Conservation (phyloP, 1,140 invertebrate species). For the Drosophila neocordata region DNA sequence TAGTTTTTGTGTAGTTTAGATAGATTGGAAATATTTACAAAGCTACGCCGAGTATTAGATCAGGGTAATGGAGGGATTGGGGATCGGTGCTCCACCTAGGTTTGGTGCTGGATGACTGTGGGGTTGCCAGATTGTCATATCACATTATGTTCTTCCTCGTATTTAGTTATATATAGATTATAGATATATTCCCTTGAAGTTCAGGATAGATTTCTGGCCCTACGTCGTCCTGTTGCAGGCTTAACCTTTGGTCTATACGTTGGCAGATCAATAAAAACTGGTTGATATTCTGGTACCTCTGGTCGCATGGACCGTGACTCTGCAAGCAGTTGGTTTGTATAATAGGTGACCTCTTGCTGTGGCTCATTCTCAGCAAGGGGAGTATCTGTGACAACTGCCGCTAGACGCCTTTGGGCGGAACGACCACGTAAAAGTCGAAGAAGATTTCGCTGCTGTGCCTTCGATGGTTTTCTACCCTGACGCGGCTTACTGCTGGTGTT, state of each 20-base stretch:
- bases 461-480: conserved; percentile 13
- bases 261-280: conserved; percentile 76
- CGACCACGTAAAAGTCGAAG: conserved; percentile 62
- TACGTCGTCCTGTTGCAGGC: conserved; percentile 22
- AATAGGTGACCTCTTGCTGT: conserved; percentile 62
- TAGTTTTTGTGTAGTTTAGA: conserved; percentile 36
- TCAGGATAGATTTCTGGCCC: conserved; percentile 38
- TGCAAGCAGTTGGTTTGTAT: conserved; percentile 64
- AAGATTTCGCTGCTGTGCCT: conserved; percentile 62
- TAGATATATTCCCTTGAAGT: conserved; percentile 7
- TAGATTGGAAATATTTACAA: conserved; percentile 22
- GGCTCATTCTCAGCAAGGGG: background rate
- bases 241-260: conserved; percentile 65
- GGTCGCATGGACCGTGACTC: conserved; percentile 73
- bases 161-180: conserved; percentile 13
- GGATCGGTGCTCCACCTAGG: conserved; percentile 9
- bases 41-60: conserved; percentile 14
- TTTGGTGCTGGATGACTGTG: conserved; percentile 41
- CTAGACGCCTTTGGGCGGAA: conserved; percentile 27
- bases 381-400: background rate
- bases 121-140: conserved; percentile 49
- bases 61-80: background rate
- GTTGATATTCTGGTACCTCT: conserved; percentile 67
- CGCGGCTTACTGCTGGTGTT: conserved; percentile 36
- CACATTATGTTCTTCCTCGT: conserved; percentile 64